These are phyloP conservation scores for Toxotes chatareus DNA, from an alignment of 2,113 vertebrate species.

Conservation along the genomic window DNA sequence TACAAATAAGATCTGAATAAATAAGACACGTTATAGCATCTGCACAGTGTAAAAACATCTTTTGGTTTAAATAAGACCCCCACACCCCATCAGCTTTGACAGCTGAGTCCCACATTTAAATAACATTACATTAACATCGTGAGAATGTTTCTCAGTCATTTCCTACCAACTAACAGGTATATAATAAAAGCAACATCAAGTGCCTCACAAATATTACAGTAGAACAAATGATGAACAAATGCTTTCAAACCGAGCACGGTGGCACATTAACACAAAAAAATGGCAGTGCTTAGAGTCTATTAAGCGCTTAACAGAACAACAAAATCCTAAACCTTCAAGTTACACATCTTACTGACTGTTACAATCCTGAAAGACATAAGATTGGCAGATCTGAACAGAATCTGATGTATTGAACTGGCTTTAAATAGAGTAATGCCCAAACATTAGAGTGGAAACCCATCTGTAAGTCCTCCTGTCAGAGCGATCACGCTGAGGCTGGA, in stretches of 20 bases:
- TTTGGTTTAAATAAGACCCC: conserved; percentile 67
- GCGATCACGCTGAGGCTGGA: background rate
- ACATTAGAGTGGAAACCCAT: conserved; percentile 11
- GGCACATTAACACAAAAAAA: conserved; percentile 73
- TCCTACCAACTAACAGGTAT: conserved; percentile 31
- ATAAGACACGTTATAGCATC: conserved; percentile 65
- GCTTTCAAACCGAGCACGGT: conserved; percentile 57
- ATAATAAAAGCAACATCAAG: conserved; percentile 52
- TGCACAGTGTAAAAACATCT: conserved; percentile 75
- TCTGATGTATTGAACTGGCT: conserved; percentile 26
- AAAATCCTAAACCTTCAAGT: conserved; percentile 34
- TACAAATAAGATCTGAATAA: conserved; percentile 62
- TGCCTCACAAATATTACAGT: conserved; percentile 36
- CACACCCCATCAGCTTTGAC: conserved; percentile 8
- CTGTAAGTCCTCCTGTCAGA: background rate
- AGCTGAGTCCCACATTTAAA: conserved; percentile 44
- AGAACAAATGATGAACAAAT: conserved; percentile 38
- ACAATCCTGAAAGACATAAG: conserved; percentile 3
- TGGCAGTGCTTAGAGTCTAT: conserved; percentile 76
- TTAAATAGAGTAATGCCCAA: conserved; percentile 51
- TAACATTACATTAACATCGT: conserved; percentile 41
- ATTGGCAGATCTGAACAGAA: conserved; percentile 43
- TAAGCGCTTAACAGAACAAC: conserved; percentile 47
- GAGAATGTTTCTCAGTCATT: conserved; percentile 44
- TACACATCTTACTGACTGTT: background rate